Evolutionary conservation across 1,140 invertebrate genomes (phyloP).

Genomic region (Archivesica marissinica): DNA sequence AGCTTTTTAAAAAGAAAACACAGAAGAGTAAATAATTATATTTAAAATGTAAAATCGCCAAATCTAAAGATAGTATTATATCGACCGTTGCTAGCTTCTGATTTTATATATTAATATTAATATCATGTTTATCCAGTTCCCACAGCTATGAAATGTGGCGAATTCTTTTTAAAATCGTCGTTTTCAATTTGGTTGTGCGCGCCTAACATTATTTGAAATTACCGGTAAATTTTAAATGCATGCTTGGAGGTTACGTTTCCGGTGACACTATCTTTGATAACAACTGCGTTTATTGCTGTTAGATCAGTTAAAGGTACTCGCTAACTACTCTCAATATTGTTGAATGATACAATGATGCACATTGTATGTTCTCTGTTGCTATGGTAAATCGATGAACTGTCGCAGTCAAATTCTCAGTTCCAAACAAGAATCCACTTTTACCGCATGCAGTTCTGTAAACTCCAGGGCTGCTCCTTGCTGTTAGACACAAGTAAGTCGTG

Average conservation of each 20-base stretch:
- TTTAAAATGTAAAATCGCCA: no score
- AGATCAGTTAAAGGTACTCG: slow-evolving; percentile 9
- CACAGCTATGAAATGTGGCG: neutral
- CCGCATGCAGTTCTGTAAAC: no score
- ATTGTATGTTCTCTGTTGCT: no score
- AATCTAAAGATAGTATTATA: no score
- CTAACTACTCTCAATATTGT: neutral
- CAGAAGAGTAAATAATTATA: no score
- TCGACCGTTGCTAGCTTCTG: no score
- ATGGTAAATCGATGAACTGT: no score
- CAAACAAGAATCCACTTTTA: no score
- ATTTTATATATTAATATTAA: neutral
- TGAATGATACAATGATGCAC: neutral
- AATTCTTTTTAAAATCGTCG: neutral
- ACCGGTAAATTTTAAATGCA: slow-evolving; percentile 43
- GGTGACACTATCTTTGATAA: slow-evolving; percentile 6
- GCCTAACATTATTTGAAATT: slow-evolving; percentile 37
- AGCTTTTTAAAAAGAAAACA: no score
- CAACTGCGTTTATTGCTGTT: slow-evolving; percentile 16
- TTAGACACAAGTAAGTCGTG: no score
- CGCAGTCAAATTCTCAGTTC: no score
- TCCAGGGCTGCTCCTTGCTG: no score
- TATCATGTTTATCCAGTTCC: neutral
- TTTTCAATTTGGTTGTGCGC: neutral
- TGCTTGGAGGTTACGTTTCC: neutral